Evolutionary conservation across 2,113 vertebrate species (phyloP), one percentile per base, ranked within the genome.

Genomic region (Eurystomus gularis): DNA sequence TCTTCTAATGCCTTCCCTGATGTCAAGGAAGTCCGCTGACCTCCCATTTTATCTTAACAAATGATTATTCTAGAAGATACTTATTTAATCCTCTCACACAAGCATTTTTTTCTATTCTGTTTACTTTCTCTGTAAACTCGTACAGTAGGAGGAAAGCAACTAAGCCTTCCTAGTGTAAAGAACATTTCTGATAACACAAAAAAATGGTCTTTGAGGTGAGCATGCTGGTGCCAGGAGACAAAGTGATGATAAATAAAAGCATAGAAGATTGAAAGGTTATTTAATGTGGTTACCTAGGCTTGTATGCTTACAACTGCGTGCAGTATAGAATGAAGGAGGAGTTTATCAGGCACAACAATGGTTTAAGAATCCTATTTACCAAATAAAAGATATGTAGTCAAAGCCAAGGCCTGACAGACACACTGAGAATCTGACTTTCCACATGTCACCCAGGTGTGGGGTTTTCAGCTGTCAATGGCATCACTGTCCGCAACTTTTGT

Each of bases 121-220:
- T 95, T 61, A 49, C 24, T 83, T 86, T 86, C 31, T 10, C 39
- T 55, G 29, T 71, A 48, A 62, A 75, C 10, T 82, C 42, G 28
- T 24, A 39, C 0, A 0, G 1, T 37, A 16, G 3, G 3, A 3
- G 29, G 6, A 84, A 78, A 64, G 52, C 9, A 78, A 51, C 16
- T 68, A 51, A 82, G 28, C 5, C 39, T 15, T 71, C 79, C 21
- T 57, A 33, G 9, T 76, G 49, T 13, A 65, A 85, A 68, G 16
- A 88, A n/a, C 8, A 40, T 55, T 68, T 77, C 39, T 91, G 33
- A 26, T 51, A 60, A 48, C 7, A 26, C 1, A 61, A 48, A 82
- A 91, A 37, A 78, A 21, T 17, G 3, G 6, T 71, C 13, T 71
- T 79, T 42, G 11, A 35, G 17, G 7, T 51, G 31, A 44, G 5